phyloP scores from a whole-genome alignment of 2,113 vertebrate genomes.

The Myrmophylax atrothorax region DNA sequence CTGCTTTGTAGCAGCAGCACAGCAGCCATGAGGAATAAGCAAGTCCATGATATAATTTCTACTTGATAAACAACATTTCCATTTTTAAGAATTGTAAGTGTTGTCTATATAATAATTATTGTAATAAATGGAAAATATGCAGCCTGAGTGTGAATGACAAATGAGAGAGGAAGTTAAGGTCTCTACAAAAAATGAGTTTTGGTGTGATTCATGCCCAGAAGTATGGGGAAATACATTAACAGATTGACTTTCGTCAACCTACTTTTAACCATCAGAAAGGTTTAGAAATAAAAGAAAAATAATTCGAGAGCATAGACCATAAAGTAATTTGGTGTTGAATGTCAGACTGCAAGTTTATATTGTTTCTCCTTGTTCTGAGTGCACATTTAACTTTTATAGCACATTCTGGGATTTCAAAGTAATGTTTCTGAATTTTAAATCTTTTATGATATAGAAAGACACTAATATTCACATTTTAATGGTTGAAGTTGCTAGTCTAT shows the following conservation, averaged over 20 bases:
- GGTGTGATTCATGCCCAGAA: conserved; percentile 1
- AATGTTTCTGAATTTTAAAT: neutral
- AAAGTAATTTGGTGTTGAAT: neutral
- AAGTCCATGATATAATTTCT: neutral
- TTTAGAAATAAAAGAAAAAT: conserved; percentile 31
- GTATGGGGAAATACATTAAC: conserved; percentile 18
- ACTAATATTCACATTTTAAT: neutral
- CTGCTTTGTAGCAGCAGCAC: neutral
- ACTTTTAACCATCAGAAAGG: neutral
- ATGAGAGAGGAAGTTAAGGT: neutral
- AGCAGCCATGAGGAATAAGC: neutral
- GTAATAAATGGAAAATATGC: conserved; percentile 11
- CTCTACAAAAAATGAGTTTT: conserved; percentile 5
- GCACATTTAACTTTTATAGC: neutral
- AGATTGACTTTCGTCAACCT: neutral
- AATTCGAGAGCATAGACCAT: neutral
- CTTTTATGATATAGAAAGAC: neutral
- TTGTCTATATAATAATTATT: conserved; percentile 6
- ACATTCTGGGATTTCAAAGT: neutral
- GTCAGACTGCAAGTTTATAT: neutral
- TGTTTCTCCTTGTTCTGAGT: neutral
- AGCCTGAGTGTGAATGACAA: neutral
- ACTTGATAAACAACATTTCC: neutral
- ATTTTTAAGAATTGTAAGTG: neutral
- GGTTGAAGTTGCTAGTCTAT: neutral